Base-by-base conservation (phyloP, 2,797 vertebrate genomes). In the Manis crassicaudata region DNA sequence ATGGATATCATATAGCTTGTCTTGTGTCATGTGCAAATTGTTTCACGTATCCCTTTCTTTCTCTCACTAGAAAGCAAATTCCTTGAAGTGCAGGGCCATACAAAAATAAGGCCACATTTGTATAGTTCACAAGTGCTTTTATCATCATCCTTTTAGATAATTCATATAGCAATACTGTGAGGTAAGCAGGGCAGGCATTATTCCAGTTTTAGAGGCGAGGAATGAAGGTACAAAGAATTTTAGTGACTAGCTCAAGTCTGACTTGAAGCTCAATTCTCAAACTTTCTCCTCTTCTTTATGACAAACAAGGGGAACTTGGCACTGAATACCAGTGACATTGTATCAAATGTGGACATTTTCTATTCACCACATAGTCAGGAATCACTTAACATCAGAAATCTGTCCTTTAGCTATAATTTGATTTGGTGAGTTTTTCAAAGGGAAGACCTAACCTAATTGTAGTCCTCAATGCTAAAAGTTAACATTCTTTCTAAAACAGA, bases 311-410 rank as follows among this genome's bases (percentile, higher is more conserved):
- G 16, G 40, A 73, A 88, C 82, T 17, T 76, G 52, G 52, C 35
- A 90, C 63, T 83, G 63, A 88, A 72, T 58, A 54, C 12, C 37
- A 60, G 27, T 62, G 35, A 90, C 16, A 79, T 56, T 40, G 14
- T 43, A 79, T 77, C n/a, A 84, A 67, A 94, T 46, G 27, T 92
- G 60, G 60, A 84, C 43, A 85, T 80, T 46, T 95, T 79, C 76
- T 91, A 12, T 37, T 91, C 46, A 91, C 17, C 35, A 35, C 54
- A 82, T 89, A 80, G 29, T 88, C 7, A 73, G 77, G 11, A 93
- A 72, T 37, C 88, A 56, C 70, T 95, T 88, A 25, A 92, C 67
- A 50, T 83, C 77, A 84, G 96, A 88, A 91, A 88, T 67, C 35
- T 29, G 23, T 92, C 52, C 67, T 96, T 65, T 75, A 27, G 88